Percentiles rank a stretch among this genome's conserved stretches.
Evolutionary conservation across 2,113 vertebrate species (phyloP).

Genomic region (Etia nguti): DNA sequence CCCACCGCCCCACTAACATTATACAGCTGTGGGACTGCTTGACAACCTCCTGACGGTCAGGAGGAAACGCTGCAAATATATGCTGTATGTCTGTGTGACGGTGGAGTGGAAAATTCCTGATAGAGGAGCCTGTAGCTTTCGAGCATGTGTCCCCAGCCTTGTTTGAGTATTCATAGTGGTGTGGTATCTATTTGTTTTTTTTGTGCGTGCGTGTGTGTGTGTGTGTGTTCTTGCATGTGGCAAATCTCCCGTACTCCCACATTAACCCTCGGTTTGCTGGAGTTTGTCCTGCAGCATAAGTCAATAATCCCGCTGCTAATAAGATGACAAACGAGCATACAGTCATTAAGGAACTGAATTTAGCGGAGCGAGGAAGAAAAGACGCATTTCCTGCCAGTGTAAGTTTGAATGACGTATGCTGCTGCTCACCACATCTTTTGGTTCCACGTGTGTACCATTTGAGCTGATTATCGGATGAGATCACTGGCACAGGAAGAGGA

Average conservation of each 20-base stretch:
- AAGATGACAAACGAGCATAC: neutral
- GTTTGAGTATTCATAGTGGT: slow-evolving; percentile 41
- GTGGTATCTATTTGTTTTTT: neutral
- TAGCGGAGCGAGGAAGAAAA: neutral
- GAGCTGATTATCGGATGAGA: slow-evolving; percentile 10
- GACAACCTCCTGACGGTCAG: neutral
- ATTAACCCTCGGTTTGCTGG: neutral
- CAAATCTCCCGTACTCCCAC: neutral
- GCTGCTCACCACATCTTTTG: slow-evolving; percentile 31
- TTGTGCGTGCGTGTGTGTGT: neutral
- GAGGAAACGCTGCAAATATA: slow-evolving; percentile 16
- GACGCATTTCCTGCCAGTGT: slow-evolving; percentile 44
- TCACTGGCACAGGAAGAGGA: slow-evolving; percentile 23
- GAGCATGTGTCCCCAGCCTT: neutral
- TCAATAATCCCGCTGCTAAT: neutral
- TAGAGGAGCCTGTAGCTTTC: slow-evolving; percentile 1
- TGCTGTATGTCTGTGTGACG: slow-evolving; percentile 7
- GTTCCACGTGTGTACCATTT: slow-evolving; percentile 3
- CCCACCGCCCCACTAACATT: neutral
- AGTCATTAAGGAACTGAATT: neutral
- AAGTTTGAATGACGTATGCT: slow-evolving; percentile 13
- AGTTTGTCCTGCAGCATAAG: neutral
- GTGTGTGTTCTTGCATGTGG: neutral
- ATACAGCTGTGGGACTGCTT: neutral
- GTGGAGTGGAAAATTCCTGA: slow-evolving; percentile 42